Conservation (phyloP, 1,140 invertebrate genomes). For the Lasaia peninsularis region DNA sequence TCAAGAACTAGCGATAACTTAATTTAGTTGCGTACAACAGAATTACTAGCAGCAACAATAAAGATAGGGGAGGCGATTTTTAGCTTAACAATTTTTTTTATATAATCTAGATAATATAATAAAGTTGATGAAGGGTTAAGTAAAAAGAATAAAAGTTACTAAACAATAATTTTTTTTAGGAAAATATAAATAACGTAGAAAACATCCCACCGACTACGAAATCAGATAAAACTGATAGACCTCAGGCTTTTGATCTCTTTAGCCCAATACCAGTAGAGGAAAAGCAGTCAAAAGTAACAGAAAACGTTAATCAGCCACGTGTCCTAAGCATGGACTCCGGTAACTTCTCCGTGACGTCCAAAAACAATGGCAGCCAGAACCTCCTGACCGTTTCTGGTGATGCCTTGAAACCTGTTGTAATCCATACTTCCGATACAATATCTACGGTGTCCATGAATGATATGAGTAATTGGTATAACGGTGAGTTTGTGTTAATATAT, state of each 20-base stretch:
- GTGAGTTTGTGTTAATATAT: conserved; percentile 40
- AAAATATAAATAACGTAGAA: conserved; percentile 40
- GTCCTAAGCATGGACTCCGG: conserved; percentile 65
- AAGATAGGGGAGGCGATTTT: no score
- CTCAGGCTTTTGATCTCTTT: conserved; percentile 71
- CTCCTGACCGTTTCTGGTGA: conserved; percentile 57
- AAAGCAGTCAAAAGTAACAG: conserved; percentile 50
- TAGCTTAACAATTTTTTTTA: no score
- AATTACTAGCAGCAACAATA: no score
- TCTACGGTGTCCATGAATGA: conserved; percentile 77
- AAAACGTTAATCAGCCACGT: conserved; percentile 45
- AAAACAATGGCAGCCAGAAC: conserved; percentile 42
- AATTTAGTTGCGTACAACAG: no score
- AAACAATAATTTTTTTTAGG: conserved; percentile 28
- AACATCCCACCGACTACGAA: conserved; percentile 29
- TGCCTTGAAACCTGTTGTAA: conserved; percentile 53
- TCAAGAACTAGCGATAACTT: no score
- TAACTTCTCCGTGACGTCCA: conserved; percentile 62
- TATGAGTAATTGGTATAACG: conserved; percentile 78
- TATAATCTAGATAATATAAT: no score
- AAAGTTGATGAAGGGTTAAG: no score
- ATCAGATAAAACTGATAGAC: conserved; percentile 40
- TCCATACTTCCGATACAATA: conserved; percentile 62
- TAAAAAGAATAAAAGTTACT: no score
- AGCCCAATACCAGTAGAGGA: conserved; percentile 74